Evolutionary conservation across 1,140 invertebrate species (phyloP).

Genomic region (Drosophila arizonae): DNA sequence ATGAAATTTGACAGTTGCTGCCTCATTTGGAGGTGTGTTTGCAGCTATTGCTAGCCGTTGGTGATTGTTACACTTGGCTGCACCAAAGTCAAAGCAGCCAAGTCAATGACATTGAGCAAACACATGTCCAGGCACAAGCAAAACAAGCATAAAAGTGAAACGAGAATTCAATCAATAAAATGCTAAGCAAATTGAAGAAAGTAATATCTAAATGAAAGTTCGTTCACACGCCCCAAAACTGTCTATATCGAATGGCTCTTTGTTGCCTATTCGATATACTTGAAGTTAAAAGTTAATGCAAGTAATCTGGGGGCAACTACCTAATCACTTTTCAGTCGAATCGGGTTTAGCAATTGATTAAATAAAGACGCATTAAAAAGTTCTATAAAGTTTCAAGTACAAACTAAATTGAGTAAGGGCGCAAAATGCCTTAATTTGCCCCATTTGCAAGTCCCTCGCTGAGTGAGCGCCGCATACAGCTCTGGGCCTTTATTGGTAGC

Average conservation of each 20-base stretch:
- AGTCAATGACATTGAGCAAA: slow-evolving; percentile 74
- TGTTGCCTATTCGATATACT: too few species aligned
- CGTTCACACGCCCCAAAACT: too few species aligned
- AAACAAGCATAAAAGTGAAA: slow-evolving; percentile 44
- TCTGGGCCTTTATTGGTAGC: slow-evolving; percentile 45
- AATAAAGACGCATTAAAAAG: neutral
- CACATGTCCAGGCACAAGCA: slow-evolving; percentile 33
- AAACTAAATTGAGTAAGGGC: slow-evolving; percentile 1
- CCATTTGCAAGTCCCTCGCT: slow-evolving; percentile 4
- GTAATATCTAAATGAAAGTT: too few species aligned
- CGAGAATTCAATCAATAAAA: slow-evolving; percentile 66
- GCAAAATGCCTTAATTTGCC: slow-evolving; percentile 1
- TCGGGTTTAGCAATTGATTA: neutral
- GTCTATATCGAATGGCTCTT: too few species aligned
- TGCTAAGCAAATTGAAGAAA: slow-evolving; percentile 10
- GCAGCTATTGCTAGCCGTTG: slow-evolving; percentile 19
- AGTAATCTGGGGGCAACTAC: too few species aligned
- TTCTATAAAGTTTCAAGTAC: too few species aligned
- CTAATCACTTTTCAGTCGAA: too few species aligned
- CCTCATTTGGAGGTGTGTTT: slow-evolving; percentile 42
- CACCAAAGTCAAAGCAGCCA: slow-evolving; percentile 73
- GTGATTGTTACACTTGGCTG: slow-evolving; percentile 71
- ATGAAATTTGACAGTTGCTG: slow-evolving; percentile 47
- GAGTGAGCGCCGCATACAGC: slow-evolving; percentile 16
- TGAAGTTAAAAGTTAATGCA: too few species aligned